These are phyloP conservation scores for Oncorhynchus gorbuscha DNA, from an alignment of 2,113 vertebrate species.

Conservation along the genomic window DNA sequence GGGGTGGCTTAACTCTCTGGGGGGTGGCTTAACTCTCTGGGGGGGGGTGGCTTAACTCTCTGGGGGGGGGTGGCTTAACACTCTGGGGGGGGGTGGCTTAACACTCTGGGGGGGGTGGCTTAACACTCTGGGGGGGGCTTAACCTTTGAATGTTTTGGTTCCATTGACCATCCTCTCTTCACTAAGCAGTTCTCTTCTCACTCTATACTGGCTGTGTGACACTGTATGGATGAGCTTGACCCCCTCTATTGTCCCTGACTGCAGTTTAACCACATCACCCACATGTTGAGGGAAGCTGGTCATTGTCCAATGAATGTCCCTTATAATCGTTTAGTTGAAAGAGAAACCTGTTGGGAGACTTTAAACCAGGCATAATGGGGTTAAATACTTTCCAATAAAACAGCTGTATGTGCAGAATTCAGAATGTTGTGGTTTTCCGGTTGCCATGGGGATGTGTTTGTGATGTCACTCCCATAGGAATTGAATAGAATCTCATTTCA, in stretches of 20 bases:
- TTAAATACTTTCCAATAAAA: background rate
- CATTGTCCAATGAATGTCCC: constrained; percentile 5
- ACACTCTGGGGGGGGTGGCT: too few relatives aligned
- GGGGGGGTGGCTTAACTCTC: too few relatives aligned
- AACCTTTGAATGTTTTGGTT: background rate
- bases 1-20: too few relatives aligned
- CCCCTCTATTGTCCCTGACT: constrained; percentile 21
- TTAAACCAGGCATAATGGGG: background rate
- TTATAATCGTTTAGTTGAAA: constrained; percentile 18
- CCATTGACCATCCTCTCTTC: background rate
- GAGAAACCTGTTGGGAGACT: background rate
- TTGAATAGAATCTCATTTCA: background rate
- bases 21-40: too few relatives aligned
- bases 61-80: too few relatives aligned
- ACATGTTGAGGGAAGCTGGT: background rate
- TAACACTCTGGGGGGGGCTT: background rate
- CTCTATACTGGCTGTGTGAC: background rate
- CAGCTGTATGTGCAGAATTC: constrained; percentile 1
- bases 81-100: too few relatives aligned
- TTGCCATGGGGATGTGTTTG: background rate
- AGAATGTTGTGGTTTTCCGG: background rate
- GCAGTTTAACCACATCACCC: background rate
- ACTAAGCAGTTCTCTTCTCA: background rate
- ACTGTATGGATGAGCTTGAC: constrained; percentile 7
- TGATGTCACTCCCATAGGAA: constrained; percentile 17